phyloP scores from a whole-genome alignment of 2,113 vertebrate species.

The Macaca nemestrina region DNA sequence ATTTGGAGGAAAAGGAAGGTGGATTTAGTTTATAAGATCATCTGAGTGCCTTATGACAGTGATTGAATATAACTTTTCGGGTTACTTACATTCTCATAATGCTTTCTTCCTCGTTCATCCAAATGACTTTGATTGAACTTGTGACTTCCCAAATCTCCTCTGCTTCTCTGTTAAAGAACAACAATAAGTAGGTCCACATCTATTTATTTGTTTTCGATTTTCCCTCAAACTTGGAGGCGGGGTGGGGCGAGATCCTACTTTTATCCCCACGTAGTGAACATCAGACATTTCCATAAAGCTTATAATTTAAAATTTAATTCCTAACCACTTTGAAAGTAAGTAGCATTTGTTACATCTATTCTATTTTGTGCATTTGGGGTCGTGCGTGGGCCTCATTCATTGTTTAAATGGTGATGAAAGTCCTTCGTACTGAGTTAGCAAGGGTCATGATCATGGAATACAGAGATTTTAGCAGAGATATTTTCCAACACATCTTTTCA shows the following conservation, averaged over 20 bases:
- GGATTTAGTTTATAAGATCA: background rate
- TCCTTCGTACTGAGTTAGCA: background rate
- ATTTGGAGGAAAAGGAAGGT: background rate
- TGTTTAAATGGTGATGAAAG: conserved; percentile 4
- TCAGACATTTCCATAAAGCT: conserved; percentile 12
- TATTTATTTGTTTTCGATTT: background rate
- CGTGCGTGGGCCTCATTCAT: background rate
- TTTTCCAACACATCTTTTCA: background rate
- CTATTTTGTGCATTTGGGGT: background rate
- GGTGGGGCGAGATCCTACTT: background rate
- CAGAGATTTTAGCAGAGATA: background rate
- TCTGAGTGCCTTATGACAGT: background rate
- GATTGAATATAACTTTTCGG: background rate
- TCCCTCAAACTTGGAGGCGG: background rate
- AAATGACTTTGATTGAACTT: background rate
- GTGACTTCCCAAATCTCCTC: background rate
- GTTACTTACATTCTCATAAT: background rate
- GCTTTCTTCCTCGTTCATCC: background rate
- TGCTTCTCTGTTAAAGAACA: background rate
- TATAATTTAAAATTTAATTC: conserved; percentile 14
- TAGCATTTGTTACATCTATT: background rate
- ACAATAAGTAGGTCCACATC: background rate
- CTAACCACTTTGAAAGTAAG: background rate
- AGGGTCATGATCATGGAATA: background rate
- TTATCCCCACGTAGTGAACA: background rate